These are phyloP conservation scores for Andrena hattorfiana DNA, from an alignment of 2,888 invertebrate species.

Conservation along the genomic window DNA sequence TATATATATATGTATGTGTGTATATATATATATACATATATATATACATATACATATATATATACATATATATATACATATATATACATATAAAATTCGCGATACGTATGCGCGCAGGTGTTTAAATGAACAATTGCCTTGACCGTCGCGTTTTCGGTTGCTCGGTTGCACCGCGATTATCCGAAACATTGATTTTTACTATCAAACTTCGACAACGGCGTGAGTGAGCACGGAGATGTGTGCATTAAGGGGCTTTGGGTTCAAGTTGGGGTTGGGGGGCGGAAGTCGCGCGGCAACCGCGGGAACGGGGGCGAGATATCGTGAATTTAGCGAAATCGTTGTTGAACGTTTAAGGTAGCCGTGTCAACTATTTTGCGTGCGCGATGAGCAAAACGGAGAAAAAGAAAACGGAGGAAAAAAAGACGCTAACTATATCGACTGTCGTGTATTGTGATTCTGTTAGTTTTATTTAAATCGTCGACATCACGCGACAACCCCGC, in stretches of 20 bases:
- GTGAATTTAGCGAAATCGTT: constrained; percentile 57
- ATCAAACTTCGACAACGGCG: constrained; percentile 11
- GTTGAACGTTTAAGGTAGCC: constrained; percentile 59
- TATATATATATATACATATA: constrained; percentile 46
- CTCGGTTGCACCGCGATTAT: constrained; percentile 20
- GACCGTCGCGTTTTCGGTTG: constrained; percentile 47
- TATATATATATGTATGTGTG: constrained; percentile 12
- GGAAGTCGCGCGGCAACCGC: constrained; percentile 24
- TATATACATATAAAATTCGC: constrained; percentile 59
- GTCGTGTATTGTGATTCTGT: constrained; percentile 58
- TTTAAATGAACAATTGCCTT: constrained; percentile 65
- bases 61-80: constrained; percentile 43
- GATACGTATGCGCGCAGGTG: constrained; percentile 64
- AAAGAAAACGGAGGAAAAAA: constrained; percentile 3
- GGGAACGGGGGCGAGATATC: constrained; percentile 39
- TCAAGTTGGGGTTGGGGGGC: not conserved
- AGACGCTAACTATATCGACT: constrained; percentile 52
- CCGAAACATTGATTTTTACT: constrained; percentile 49
- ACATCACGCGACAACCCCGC: constrained; percentile 28
- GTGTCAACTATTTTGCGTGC: constrained; percentile 55
- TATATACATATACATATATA: constrained; percentile 33
- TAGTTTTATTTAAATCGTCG: constrained; percentile 54
- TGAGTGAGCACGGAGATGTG: no score
- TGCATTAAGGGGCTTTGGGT: no score
- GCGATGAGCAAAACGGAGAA: not conserved